Percentiles rank a stretch among this genome's conserved stretches.
These are phyloP conservation scores for Pygoscelis adeliae DNA, from an alignment of 2,113 vertebrate species.

Conservation along the genomic window DNA sequence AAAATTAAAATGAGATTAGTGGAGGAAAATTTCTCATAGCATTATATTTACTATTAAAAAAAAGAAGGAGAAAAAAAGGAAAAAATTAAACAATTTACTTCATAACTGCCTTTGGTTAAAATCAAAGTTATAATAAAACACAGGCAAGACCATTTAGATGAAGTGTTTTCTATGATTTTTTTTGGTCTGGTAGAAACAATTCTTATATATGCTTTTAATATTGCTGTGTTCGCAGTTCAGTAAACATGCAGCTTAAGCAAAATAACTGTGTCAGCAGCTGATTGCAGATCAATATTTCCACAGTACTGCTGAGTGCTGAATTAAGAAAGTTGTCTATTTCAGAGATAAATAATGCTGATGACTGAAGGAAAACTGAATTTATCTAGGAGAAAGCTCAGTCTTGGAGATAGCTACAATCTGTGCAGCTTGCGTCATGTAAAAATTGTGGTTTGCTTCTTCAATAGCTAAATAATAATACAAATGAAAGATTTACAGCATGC, in stretches of 20 bases:
- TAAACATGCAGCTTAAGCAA: constrained; percentile 61
- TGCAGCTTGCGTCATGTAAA: neutral
- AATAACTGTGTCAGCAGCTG: constrained; percentile 73
- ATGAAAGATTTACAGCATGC: neutral
- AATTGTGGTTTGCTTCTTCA: neutral
- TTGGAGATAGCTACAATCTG: neutral
- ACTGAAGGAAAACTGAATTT: constrained; percentile 38
- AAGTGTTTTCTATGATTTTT: constrained; percentile 44
- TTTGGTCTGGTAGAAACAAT: constrained; percentile 26
- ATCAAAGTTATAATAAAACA: constrained; percentile 31
- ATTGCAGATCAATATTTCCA: constrained; percentile 75
- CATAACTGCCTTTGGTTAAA: neutral
- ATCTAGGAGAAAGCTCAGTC: neutral
- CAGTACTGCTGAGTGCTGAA: constrained; percentile 65
- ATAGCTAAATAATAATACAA: neutral
- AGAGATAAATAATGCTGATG: constrained; percentile 54
- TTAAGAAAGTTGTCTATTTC: constrained; percentile 64
- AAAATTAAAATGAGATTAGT: constrained; percentile 39
- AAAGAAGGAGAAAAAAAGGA: fast-evolving
- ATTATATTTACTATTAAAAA: neutral
- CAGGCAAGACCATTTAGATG: constrained; percentile 11
- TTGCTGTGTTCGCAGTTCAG: constrained; percentile 71
- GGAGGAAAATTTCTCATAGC: neutral
- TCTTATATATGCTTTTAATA: constrained; percentile 52
- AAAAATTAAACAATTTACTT: neutral